Base-by-base conservation (phyloP, 1,140 invertebrate species). In the Neelides sp. region DNA sequence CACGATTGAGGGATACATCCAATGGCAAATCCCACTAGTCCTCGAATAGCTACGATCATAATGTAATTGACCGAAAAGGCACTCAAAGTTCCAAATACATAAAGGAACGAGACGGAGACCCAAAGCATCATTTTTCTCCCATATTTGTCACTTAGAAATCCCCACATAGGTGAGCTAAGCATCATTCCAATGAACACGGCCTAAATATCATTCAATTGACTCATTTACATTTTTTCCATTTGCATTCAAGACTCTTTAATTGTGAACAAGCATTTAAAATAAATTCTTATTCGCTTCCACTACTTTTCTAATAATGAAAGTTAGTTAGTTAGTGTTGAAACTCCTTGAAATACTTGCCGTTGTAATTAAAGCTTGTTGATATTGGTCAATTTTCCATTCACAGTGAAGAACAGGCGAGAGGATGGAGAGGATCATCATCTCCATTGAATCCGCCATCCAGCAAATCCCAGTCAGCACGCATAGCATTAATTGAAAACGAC, bases 401-500 rank as follows among this genome's bases (percentile, higher is more conserved):
- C 91, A 96, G 65, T 90, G 86, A 17, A 96, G 68, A 0, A 89
- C 86, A 39, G 91, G 90, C 39, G 86, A 88, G 13, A 96, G 67
- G 57, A 96, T 93, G 59, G 86, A 88, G 5, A 97, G 70, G 63
- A 96, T 92, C 65, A 92, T 95, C 84, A 96, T 95, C 73, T 96
- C 92, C 91, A 96, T 95, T 34, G 87, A 90, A 68, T 97, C 92
- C 23, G 91, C 86, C 90, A 94, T 95, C 90, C 91, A 87, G 64
- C 85, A 89, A 3, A 90, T 69, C 1, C 85, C 85, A 28, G 85
- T 88, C 61, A 85, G 82, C n/a, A 89, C 69, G 1, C 85, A 88
- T 17, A 89, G 64, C 64, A 92, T 91, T 0, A 94, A 78, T 79
- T 95, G 92, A 68, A 95, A 95, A 72, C 82, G 88, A 19, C 92